Evolutionary conservation across 2,888 invertebrate species (phyloP), one percentile per base, ranked within the genome.

Genomic region (Ischnus inquisitorius): DNA sequence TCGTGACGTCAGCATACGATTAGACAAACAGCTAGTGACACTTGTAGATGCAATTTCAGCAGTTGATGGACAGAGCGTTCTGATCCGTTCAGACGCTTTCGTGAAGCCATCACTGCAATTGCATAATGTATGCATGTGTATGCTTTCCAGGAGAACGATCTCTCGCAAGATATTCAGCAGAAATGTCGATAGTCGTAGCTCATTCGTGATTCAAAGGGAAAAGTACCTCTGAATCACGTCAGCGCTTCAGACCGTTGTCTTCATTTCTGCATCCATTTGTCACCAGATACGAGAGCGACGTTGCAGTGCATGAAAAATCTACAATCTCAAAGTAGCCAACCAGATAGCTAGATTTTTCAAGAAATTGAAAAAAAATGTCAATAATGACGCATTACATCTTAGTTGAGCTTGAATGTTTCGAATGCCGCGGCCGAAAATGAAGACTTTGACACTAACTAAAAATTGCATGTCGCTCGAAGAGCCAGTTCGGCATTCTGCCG

Each of bases 61-160:
- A 14, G 28, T 22, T 57, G 12, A 57, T 5, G 28, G 57, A 28
- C 10, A 12, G 28, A 25, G 28, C 14, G 12, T 22, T 1, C 14
- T 14, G 60, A 28, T 25, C 14, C 28, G 28, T 60, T 14, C n/a
- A 6, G 22, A n/a, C 25, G 28, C 28, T 60, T 34, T 14, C 25
- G 3, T 14, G 14, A 22, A 25, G 4, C 28, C 3, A 25, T 60
- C 25, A 6, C 28, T 25, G n/a, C 60, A 60, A 5, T 60, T 25
- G 60, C 60, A 34, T 60, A n/a, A 60, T 60, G 14, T 60, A 60
- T 60, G 60, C 34, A 60, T n/a, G 60, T 25, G 34, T 60, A 60
- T 25, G 28, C 25, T 25, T 57, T 14, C 25, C 10, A 22, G 57
- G n/a, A 19, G 6, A n/a, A 3, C 22, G 60, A 28, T 4, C n/a